A percentile compares a stretch with the other conserved stretches of the same genome.
Conservation (phyloP, 2,797 vertebrate species). For the Telmatherina bonti region DNA sequence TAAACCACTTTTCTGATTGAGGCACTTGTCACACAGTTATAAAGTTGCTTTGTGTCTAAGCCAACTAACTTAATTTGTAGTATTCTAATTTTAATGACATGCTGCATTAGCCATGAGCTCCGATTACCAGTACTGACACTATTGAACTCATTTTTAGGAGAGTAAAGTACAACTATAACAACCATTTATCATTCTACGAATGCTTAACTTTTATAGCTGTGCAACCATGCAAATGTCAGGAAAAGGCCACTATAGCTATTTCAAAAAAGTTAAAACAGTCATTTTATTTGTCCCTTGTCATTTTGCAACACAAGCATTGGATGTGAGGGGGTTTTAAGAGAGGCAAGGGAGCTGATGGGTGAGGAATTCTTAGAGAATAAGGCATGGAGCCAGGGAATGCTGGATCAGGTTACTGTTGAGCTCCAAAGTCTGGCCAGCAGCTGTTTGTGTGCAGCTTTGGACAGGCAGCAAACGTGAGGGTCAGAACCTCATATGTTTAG, state of each 20-base stretch:
- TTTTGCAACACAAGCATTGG: conserved; percentile 13
- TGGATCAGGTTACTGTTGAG: conserved; percentile 76
- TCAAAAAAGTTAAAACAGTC: neutral
- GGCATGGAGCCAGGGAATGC: conserved; percentile 55
- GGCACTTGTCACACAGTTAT: conserved; percentile 12
- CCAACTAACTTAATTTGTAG: neutral
- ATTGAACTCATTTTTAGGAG: conserved; percentile 18
- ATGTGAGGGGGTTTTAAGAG: conserved; percentile 25
- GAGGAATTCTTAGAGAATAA: conserved; percentile 70
- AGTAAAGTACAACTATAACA: conserved; percentile 25
- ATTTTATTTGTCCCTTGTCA: neutral
- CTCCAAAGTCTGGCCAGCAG: conserved; percentile 70
- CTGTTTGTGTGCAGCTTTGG: conserved; percentile 69
- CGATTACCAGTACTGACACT: conserved; percentile 18
- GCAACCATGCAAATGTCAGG: neutral
- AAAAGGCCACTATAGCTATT: neutral
- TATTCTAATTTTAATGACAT: conserved; percentile 27
- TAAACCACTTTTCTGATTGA: conserved; percentile 25
- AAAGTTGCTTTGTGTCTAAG: conserved; percentile 18
- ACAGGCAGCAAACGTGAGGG: conserved; percentile 45
- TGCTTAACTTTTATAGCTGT: neutral
- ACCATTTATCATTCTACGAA: neutral
- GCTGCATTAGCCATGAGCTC: conserved; percentile 31
- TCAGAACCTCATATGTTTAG: conserved; percentile 63
- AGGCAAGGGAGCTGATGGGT: conserved; percentile 30